Conservation (phyloP, 2,888 invertebrate species). For the Argyra leucocephala region DNA sequence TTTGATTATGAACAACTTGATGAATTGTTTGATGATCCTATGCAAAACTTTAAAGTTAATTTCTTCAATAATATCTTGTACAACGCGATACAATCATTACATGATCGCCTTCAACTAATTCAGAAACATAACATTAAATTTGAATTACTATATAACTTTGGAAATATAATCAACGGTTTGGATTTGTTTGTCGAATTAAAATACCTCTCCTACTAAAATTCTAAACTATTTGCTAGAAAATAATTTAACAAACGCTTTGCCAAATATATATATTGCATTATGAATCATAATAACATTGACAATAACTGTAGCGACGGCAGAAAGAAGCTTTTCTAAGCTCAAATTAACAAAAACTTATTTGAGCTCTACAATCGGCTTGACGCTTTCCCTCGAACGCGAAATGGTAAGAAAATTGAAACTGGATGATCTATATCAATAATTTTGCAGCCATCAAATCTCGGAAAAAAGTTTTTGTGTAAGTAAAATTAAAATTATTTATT, state of each 20-base stretch:
- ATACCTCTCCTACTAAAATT: constrained; percentile 10
- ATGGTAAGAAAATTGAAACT: constrained; percentile 13
- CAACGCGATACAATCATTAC: too few relatives aligned
- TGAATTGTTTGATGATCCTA: neutral
- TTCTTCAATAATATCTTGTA: too few relatives aligned
- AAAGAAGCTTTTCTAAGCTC: constrained; percentile 11
- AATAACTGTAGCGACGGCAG: constrained; percentile 11
- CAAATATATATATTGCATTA: constrained; percentile 9
- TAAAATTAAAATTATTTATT: too few relatives aligned
- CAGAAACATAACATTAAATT: neutral
- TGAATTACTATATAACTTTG: neutral
- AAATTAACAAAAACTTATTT: constrained; percentile 13
- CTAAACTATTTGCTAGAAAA: constrained; percentile 8
- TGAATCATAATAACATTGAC: constrained; percentile 11
- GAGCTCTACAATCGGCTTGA: constrained; percentile 13
- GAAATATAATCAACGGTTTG: neutral
- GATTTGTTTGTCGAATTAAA: constrained; percentile 11
- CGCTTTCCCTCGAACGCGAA: constrained; percentile 13
- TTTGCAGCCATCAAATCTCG: too few relatives aligned
- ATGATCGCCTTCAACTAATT: too few relatives aligned
- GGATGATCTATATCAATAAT: too few relatives aligned
- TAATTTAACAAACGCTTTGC: constrained; percentile 10
- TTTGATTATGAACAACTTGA: too few relatives aligned
- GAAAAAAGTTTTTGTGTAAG: too few relatives aligned
- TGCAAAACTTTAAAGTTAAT: constrained; percentile 2